Evolutionary conservation across 2,113 vertebrate species (phyloP), one percentile per base, ranked within the genome.

Genomic region (Semicossyphus pulcher): DNA sequence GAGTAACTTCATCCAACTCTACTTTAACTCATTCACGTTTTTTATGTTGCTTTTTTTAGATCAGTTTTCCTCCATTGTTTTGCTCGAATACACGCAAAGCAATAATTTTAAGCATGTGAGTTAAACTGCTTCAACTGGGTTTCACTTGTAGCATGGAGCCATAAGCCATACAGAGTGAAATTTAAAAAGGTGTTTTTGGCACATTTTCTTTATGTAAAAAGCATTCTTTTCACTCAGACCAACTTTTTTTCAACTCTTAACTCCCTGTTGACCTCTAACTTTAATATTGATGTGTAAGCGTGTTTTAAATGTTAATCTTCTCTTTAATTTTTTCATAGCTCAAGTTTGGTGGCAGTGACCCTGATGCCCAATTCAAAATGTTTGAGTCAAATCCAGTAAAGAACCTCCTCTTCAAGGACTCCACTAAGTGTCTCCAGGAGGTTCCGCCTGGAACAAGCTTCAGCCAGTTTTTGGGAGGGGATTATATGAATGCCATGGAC

Each of bases 371-470:
- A 0, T 94, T 93, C 72, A 84, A 16, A 11, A 23, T 95, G 80
- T 95, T 93, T 70, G 10, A 79, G 37, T 92, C 93, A 14, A 4
- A n/a, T 0, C n/a, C 6, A 0, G 91, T 78, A 26, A 92, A 81
- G 28, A 92, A 95, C 73, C 91, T 94, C 10, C 90, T 95, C 57
- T 95, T 95, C 79, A 93, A 94, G 41, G 94, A 94, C 79, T 90
- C 90, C 56, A 94, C 95, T 3, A 88, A 93, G 74, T 95, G 94
- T 67, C 91, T 95, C 25, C 90, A 93, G 77, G 88, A 89, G 29
- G 10, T 90, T 58, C 1, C 8, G 10, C 0, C 1, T 9, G 66
- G 18, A 37, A 25, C 12, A 10, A 29, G 21, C n/a, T 91, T 37
- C 52, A 16, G 57, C 0, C 14, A 63, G 3, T 94, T 94, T 80